Evolutionary conservation across 2,113 vertebrate genomes (phyloP).

Genomic region (Octodon degus): DNA sequence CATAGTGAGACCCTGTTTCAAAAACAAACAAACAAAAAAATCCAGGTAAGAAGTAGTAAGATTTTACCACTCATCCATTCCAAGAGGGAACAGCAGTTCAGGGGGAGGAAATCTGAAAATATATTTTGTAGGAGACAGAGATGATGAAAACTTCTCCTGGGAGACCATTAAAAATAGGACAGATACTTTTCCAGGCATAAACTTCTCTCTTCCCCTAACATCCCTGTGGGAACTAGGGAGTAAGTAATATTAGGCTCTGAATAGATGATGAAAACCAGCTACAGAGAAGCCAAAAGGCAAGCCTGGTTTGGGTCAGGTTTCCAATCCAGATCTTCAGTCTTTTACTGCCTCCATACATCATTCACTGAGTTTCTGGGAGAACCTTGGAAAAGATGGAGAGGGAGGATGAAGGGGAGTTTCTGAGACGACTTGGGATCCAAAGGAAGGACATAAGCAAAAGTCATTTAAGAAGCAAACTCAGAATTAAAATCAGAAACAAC

Average conservation of each 20-base stretch:
- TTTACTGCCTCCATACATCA: background rate
- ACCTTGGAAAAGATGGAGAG: background rate
- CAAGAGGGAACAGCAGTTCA: conserved; percentile 35
- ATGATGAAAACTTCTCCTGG: conserved; percentile 76
- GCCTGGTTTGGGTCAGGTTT: background rate
- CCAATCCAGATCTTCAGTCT: conserved; percentile 26
- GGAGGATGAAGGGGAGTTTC: background rate
- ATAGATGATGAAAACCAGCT: conserved; percentile 66
- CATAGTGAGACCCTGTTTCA: background rate
- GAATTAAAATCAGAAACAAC: conserved; percentile 46
- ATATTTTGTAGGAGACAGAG: conserved; percentile 53
- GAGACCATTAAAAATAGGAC: conserved; percentile 75
- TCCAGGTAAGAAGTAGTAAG: background rate
- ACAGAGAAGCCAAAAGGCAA: conserved; percentile 24
- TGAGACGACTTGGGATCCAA: conserved; percentile 13
- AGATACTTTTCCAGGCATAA: conserved; percentile 64
- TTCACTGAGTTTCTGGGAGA: background rate
- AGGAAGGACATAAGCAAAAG: background rate
- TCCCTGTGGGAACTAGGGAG: conserved; percentile 59
- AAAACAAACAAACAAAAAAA: conserved; percentile 3
- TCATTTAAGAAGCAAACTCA: background rate
- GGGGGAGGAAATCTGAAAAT: background rate
- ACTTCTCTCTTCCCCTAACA: conserved; percentile 60
- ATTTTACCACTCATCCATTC: conserved; percentile 38
- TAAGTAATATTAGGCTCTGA: conserved; percentile 57